Percentiles rank a stretch among this genome's conserved stretches.
These are phyloP conservation scores for Eurypyga helias DNA, from an alignment of 2,113 vertebrate species.

Conservation along the genomic window DNA sequence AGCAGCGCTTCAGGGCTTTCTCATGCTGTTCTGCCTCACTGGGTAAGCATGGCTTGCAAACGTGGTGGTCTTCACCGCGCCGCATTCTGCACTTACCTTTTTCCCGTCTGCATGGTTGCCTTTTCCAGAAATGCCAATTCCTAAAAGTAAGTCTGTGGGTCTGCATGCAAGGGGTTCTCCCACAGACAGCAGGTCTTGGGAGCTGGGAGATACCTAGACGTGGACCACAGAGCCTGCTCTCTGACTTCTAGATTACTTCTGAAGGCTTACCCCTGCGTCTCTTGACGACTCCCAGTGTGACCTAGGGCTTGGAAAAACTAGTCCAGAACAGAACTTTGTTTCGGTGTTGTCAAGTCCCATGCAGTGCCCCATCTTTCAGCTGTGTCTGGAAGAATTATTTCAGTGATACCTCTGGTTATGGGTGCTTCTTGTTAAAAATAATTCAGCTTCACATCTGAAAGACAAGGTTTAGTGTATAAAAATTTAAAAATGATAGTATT, in stretches of 20 bases:
- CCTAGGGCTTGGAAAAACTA: not conserved
- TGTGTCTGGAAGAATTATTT: not conserved
- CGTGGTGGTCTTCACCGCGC: rapidly evolving
- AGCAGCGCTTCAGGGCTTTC: not conserved
- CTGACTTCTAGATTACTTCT: not conserved
- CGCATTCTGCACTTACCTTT: rapidly evolving
- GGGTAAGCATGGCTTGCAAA: not conserved
- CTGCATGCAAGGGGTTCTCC: not conserved
- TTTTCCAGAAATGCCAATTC: not conserved
- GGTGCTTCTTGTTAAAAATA: not conserved
- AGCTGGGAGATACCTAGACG: not conserved
- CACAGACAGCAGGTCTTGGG: not conserved
- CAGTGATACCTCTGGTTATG: not conserved
- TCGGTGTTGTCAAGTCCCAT: not conserved
- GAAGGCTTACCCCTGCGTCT: not conserved
- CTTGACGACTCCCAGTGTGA: not conserved
- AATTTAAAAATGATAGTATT: not conserved
- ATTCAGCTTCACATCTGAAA: not conserved
- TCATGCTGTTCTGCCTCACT: rapidly evolving
- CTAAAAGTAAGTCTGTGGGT: not conserved
- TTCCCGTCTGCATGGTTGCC: rapidly evolving
- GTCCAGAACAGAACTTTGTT: not conserved
- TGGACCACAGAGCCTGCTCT: not conserved
- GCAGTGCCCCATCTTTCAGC: rapidly evolving
- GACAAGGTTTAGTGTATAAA: not conserved